A percentile compares a stretch with the other conserved stretches of the same genome.
Evolutionary conservation across 2,888 invertebrate genomes (phyloP).

Genomic region (Trissolcus japonicus): DNA sequence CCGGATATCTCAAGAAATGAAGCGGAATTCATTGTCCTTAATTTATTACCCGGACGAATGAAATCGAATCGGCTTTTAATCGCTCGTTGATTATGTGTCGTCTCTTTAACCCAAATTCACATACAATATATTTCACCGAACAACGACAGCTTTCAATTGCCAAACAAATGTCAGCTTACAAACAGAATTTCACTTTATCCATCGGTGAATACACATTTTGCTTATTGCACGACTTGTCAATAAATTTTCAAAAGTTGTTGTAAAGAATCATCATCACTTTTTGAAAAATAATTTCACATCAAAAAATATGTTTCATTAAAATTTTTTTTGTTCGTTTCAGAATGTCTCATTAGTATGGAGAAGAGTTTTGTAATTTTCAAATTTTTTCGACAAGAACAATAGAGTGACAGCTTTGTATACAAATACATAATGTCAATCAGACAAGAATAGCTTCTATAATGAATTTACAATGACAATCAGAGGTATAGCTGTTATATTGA

Average conservation of each 20-base stretch:
- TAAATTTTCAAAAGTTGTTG: no score
- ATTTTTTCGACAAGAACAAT: no score
- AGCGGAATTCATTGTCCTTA: constrained; percentile 19
- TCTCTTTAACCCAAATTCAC: constrained; percentile 31
- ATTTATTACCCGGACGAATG: constrained; percentile 15
- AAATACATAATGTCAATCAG: no score
- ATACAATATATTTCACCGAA: constrained; percentile 20
- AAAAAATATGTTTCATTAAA: no score
- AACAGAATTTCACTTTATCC: not conserved
- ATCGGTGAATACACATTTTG: not conserved
- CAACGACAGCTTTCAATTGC: constrained; percentile 32
- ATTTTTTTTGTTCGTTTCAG: no score
- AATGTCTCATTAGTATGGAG: no score
- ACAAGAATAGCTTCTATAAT: not conserved
- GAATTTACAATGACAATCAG: constrained; percentile 1
- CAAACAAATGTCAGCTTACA: constrained; percentile 10
- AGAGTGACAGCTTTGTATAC: no score
- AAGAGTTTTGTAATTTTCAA: no score
- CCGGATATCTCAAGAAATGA: constrained; percentile 12
- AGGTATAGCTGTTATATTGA: constrained; percentile 1
- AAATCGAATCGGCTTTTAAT: constrained; percentile 29
- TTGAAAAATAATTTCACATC: no score
- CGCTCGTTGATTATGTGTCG: constrained; percentile 17
- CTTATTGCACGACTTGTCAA: no score
- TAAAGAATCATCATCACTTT: no score